phyloP scores from a whole-genome alignment of 2,113 vertebrate species.

The Pithys albifrons region DNA sequence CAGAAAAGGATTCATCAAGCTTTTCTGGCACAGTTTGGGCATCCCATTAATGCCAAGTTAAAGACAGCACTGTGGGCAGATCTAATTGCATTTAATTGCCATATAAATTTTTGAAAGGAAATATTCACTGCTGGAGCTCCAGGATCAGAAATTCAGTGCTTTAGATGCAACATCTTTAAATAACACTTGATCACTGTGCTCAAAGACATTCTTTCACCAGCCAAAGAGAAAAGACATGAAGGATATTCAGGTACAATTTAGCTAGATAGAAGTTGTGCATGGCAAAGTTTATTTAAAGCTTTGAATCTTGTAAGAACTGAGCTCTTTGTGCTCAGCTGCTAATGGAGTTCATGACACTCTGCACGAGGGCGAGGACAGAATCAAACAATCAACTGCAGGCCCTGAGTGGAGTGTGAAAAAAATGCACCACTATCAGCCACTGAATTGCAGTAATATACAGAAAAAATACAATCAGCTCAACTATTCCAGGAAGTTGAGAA shows the following conservation, averaged over 20 bases:
- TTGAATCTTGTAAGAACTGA: background rate
- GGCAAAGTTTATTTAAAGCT: background rate
- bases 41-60: background rate
- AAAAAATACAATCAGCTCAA: background rate
- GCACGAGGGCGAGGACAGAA: background rate
- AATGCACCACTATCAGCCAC: background rate
- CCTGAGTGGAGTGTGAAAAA: background rate
- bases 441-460: background rate
- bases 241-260: background rate
- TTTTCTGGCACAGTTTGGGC: background rate
- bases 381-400: background rate
- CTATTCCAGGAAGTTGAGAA: background rate
- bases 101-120: constrained; percentile 35
- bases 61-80: background rate
- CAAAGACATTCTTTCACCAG: background rate
- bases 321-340: background rate
- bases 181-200: background rate
- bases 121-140: background rate
- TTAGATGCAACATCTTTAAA: background rate
- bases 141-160: background rate
- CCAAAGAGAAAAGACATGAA: background rate
- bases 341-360: background rate
- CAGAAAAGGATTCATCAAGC: background rate
- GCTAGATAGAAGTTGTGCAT: background rate
- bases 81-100: constrained; percentile 35